Base-by-base conservation (phyloP, 2,888 invertebrate species). In the Protonemura montana region DNA sequence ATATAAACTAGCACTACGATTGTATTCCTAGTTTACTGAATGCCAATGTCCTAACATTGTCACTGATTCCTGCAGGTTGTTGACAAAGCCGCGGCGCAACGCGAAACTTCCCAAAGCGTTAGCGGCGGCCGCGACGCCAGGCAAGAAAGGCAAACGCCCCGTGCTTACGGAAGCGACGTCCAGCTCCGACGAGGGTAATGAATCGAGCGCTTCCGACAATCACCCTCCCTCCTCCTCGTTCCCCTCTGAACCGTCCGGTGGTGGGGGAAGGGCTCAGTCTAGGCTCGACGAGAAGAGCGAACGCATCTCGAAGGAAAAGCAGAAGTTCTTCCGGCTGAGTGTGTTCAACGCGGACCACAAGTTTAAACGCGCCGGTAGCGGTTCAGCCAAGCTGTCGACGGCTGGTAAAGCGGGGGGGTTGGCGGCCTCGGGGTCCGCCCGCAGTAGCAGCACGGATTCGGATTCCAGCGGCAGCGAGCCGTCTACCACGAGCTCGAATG, bases 291-390 rank as follows among this genome's bases (percentile, higher is more conserved):
- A 93, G 90, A 94, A 94, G 91, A 93, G 94, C 92, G 96, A 96
- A 91, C 94, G 94, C 91, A 96, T 96, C 94, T 96, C 96, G 89
- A 96, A 96, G 92, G 96, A 97, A 93, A 97, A 96, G 92, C 96
- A 96, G 92, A 96, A 96, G 92, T 96, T 96, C 93, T 97, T 97
- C 93, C 93, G 96, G 91, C 94, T 94, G 91, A 96, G 96, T 89
- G 96, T 95, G 86, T 96, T 96, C 91, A 96, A 96, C 91, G 93
- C 95, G 88, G 95, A 94, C 89, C 91, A 91, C 89, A 90, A 89
- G 89, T 89, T 88, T 88, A 89, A 88, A 88, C 89, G 88, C 89
- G 89, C 59, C 82, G 85, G 85, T 27, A 83, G 85, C 80, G 13
- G 84, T 25, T 16, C 76, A 21, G 42, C 85, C 29, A 77, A 30